phyloP scores from a whole-genome alignment of 2,113 vertebrate genomes.

The Dolichotis patagonum region DNA sequence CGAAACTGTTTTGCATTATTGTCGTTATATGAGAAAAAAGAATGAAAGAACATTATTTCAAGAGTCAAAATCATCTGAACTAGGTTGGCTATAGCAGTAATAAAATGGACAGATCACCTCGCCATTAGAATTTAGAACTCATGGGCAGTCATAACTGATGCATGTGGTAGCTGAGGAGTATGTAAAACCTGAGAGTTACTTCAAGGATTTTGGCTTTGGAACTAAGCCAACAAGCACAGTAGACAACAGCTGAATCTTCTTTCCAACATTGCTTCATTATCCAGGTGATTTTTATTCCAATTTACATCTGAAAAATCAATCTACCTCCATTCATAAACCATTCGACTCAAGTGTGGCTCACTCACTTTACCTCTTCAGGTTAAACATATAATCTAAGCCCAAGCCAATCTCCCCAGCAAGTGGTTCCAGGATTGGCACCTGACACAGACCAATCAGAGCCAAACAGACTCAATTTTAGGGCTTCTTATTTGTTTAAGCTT shows the following conservation, averaged over 20 bases:
- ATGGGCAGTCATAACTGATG: neutral
- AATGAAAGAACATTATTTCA: neutral
- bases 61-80: slow-evolving; percentile 17
- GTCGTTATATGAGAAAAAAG: neutral
- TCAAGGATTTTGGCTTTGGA: neutral
- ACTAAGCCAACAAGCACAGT: neutral
- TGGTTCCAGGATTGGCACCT: neutral
- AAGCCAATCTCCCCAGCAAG: neutral
- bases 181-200: neutral
- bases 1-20: neutral
- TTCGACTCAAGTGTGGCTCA: neutral
- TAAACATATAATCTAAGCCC: neutral
- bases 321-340: neutral
- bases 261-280: neutral
- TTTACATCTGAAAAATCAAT: neutral
- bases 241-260: neutral
- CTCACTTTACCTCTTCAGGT: neutral
- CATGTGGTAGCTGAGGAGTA: neutral
- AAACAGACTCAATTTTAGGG: neutral
- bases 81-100: neutral
- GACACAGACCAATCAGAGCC: neutral
- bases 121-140: neutral
- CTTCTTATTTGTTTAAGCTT: neutral
- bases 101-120: neutral
- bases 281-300: neutral